These are phyloP conservation scores for Nanorana parkeri DNA, from an alignment of 2,113 vertebrate genomes.

Conservation along the genomic window DNA sequence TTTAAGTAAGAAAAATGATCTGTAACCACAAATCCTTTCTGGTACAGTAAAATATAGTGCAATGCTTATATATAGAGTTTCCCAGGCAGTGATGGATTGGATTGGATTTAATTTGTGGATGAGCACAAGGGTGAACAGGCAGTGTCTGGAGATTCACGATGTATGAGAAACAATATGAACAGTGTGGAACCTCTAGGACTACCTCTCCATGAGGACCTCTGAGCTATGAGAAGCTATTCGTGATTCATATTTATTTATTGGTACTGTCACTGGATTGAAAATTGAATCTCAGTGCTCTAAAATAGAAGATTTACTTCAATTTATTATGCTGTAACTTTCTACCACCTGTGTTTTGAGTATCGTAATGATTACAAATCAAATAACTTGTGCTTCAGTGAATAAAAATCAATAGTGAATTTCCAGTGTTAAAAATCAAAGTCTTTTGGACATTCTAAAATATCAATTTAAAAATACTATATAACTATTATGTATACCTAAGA, in stretches of 20 bases:
- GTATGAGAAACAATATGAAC: neutral
- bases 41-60: neutral
- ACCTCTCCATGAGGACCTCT: neutral
- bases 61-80: neutral
- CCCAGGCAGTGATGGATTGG: constrained; percentile 2
- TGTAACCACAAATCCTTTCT: neutral
- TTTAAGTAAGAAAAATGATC: neutral
- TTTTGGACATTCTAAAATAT: neutral
- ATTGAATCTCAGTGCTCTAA: constrained; percentile 8
- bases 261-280: constrained; percentile 12
- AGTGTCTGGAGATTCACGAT: neutral
- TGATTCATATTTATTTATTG: constrained; percentile 36
- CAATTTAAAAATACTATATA: neutral
- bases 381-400: neutral
- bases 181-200: neutral
- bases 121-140: neutral
- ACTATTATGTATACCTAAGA: no score
- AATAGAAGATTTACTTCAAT: constrained; percentile 1
- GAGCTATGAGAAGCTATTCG: neutral
- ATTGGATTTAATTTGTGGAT: neutral
- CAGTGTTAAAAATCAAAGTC: neutral
- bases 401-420: neutral
- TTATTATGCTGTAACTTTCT: constrained; percentile 25
- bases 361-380: neutral
- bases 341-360: neutral